phyloP scores from a whole-genome alignment of 1,140 invertebrate genomes.

The Pseudomyrmex concolor region DNA sequence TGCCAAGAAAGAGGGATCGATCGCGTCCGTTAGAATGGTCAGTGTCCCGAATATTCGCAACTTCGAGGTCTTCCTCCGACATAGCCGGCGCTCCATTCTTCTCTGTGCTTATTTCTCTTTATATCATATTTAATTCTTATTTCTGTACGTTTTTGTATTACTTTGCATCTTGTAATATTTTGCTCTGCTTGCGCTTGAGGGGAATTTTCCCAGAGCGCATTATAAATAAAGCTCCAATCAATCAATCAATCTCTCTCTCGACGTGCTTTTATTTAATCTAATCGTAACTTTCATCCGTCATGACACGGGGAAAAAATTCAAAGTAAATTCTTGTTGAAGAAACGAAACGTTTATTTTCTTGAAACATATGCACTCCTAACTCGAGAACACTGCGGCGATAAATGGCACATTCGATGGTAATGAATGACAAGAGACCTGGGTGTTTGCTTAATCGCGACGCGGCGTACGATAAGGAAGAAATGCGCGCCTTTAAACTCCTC shows the following conservation, averaged over 20 bases:
- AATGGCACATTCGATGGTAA: constrained; percentile 23
- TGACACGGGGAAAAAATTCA: background rate
- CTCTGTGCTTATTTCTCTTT: no score
- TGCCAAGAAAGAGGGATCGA: constrained; percentile 46
- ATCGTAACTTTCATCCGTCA: background rate
- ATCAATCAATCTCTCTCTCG: no score
- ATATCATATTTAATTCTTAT: no score
- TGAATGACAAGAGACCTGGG: background rate
- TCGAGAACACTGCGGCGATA: constrained; percentile 26
- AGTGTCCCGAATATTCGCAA: constrained; percentile 14
- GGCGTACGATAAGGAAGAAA: constrained; percentile 51
- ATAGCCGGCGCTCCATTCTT: background rate
- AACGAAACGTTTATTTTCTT: no score
- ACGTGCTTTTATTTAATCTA: no score
- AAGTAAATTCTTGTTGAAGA: background rate
- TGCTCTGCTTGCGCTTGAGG: no score
- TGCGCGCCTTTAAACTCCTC: constrained; percentile 50
- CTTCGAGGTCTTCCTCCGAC: background rate
- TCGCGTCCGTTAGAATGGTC: constrained; percentile 14
- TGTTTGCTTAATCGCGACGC: constrained; percentile 24
- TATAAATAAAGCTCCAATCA: no score
- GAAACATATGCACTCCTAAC: no score
- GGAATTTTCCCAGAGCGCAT: no score
- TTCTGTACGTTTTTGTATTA: no score
- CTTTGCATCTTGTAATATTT: no score